Evolutionary conservation across 2,888 invertebrate species (phyloP).

Genomic region (Baccha elongata): DNA sequence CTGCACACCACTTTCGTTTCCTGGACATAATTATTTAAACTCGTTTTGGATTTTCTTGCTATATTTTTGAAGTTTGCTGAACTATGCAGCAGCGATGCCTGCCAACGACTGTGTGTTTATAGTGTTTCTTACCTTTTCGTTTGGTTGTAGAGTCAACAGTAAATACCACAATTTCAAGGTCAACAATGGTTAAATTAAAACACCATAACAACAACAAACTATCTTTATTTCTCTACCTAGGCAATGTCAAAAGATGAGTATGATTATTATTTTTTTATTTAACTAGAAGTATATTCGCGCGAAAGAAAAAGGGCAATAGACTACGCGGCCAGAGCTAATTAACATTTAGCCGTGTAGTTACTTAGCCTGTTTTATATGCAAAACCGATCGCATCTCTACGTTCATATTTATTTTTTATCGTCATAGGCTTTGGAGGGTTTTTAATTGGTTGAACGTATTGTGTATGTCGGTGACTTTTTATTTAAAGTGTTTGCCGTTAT

Average conservation of each 20-base stretch:
- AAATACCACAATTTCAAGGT: conserved; percentile 67
- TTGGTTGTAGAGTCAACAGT: conserved; percentile 54
- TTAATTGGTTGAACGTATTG: conserved; percentile 10
- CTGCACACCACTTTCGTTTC: conserved; percentile 65
- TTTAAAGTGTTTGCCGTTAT: conserved; percentile 21
- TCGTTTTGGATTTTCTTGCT: background rate
- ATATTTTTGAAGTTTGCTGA: conserved; percentile 34
- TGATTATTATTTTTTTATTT: conserved; percentile 9
- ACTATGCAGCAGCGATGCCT: conserved; percentile 56
- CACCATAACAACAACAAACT: conserved; percentile 15
- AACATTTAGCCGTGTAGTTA: conserved; percentile 43
- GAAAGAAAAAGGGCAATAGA: conserved; percentile 69
- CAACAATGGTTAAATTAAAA: conserved; percentile 54
- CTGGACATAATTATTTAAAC: conserved; percentile 49
- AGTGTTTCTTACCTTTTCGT: conserved; percentile 55
- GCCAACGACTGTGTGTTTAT: conserved; percentile 51
- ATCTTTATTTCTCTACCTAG: conserved; percentile 33
- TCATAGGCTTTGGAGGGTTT: conserved; percentile 9
- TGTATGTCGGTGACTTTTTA: conserved; percentile 21
- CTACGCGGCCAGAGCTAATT: conserved; percentile 43
- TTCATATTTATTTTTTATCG: conserved; percentile 2
- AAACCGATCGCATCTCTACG: conserved; percentile 11
- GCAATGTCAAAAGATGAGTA: conserved; percentile 72
- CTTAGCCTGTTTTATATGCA: conserved; percentile 29
- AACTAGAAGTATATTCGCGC: conserved; percentile 39